phyloP scores from a whole-genome alignment of 2,113 vertebrate species.

The Gymnarchus niloticus region DNA sequence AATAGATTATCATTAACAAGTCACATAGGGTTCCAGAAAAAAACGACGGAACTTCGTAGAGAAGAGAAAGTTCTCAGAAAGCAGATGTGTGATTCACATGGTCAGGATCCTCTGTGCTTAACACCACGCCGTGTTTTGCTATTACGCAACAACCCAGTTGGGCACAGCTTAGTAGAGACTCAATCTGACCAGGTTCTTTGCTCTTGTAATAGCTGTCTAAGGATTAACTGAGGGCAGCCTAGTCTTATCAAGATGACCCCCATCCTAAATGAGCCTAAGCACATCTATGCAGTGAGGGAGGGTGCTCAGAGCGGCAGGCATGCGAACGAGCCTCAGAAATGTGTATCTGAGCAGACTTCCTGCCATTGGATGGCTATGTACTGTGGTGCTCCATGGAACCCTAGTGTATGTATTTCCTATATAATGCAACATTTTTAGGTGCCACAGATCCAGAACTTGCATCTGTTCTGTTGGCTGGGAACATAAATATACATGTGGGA shows the following conservation, averaged over 20 bases:
- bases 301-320: neutral
- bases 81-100: neutral
- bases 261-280: neutral
- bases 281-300: neutral
- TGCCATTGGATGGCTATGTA: too few relatives aligned
- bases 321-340: neutral
- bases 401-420: neutral
- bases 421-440: neutral
- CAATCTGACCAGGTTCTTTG: neutral
- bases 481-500: neutral
- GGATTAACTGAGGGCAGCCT: neutral
- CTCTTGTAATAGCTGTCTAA: neutral
- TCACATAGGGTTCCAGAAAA: neutral
- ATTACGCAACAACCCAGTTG: neutral
- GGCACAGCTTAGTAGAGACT: neutral
- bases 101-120: neutral
- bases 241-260: neutral
- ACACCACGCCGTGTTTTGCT: neutral
- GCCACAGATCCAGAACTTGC: too few relatives aligned
- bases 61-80: neutral
- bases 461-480: neutral
- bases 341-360: too few relatives aligned
- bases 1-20: neutral
- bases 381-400: neutral
- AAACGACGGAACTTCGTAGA: neutral